A percentile compares a stretch with the other conserved stretches of the same genome.
Conservation (phyloP, 2,113 vertebrate species). For the Cyphomyrus discorhynchus region DNA sequence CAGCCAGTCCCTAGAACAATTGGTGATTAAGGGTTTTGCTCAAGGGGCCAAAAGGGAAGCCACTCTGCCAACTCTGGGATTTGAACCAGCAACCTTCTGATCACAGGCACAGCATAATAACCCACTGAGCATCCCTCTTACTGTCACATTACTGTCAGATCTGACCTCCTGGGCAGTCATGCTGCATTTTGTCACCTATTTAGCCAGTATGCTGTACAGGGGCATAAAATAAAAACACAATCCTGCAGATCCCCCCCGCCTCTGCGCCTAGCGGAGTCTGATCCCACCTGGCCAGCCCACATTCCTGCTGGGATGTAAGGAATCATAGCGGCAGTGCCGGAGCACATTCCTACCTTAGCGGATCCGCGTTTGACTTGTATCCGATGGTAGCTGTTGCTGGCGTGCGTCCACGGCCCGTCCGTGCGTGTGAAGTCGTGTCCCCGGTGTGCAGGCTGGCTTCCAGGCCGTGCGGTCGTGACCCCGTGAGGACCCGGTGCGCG, state of each 20-base stretch:
- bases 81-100: background rate
- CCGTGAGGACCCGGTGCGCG: background rate
- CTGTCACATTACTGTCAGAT: background rate
- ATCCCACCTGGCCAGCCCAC: background rate
- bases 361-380: background rate
- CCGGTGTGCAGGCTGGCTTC: background rate
- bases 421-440: background rate
- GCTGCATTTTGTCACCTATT: background rate
- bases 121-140: background rate
- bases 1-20: background rate
- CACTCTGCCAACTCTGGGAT: background rate
- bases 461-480: background rate
- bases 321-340: background rate
- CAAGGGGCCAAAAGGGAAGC: background rate
- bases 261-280: background rate
- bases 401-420: background rate
- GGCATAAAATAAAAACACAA: background rate
- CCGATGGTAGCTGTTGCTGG: background rate
- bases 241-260: background rate
- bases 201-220: background rate
- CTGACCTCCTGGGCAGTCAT: background rate
- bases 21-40: background rate
- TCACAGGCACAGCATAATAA: background rate
- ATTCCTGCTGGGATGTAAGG: background rate
- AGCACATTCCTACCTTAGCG: background rate